A percentile compares a stretch with the other conserved stretches of the same genome.
Evolutionary conservation across 2,888 invertebrate species (phyloP).

Genomic region (Adelphocoris suturalis): DNA sequence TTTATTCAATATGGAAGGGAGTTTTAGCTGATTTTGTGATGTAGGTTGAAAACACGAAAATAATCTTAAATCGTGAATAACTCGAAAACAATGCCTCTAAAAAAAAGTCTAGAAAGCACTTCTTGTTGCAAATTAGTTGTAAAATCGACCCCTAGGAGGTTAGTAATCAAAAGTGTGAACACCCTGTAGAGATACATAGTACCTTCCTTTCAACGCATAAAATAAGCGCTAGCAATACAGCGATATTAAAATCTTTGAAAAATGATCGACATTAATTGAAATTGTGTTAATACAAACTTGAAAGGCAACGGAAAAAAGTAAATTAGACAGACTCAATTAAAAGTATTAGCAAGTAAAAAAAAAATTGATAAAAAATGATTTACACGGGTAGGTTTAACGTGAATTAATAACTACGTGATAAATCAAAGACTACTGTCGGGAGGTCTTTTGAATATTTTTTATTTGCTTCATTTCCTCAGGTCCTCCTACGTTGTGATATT

Average conservation of each 20-base stretch:
- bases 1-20: too few relatives aligned
- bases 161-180: too few relatives aligned
- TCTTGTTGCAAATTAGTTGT: too few relatives aligned
- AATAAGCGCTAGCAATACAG: too few relatives aligned
- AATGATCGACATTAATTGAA: conserved; percentile 1
- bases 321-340: not conserved
- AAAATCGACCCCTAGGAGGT: too few relatives aligned
- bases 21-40: too few relatives aligned
- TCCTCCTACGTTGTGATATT: conserved; percentile 32
- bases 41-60: too few relatives aligned
- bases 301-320: not conserved
- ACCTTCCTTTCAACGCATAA: not conserved
- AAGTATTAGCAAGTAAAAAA: conserved; percentile 35
- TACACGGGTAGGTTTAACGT: conserved; percentile 51
- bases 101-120: too few relatives aligned
- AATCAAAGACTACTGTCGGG: conserved; percentile 43
- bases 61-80: too few relatives aligned
- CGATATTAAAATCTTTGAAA: not conserved
- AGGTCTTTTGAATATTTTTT: conserved; percentile 20
- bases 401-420: conserved; percentile 48
- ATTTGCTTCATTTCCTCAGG: conserved; percentile 32
- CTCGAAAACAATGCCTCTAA: too few relatives aligned
- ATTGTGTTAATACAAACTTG: not conserved
- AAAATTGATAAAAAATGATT: conserved; percentile 47
- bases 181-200: too few relatives aligned